Evolutionary conservation across 2,113 vertebrate species (phyloP), one percentile per base, ranked within the genome.

Genomic region (Halcyon senegalensis): DNA sequence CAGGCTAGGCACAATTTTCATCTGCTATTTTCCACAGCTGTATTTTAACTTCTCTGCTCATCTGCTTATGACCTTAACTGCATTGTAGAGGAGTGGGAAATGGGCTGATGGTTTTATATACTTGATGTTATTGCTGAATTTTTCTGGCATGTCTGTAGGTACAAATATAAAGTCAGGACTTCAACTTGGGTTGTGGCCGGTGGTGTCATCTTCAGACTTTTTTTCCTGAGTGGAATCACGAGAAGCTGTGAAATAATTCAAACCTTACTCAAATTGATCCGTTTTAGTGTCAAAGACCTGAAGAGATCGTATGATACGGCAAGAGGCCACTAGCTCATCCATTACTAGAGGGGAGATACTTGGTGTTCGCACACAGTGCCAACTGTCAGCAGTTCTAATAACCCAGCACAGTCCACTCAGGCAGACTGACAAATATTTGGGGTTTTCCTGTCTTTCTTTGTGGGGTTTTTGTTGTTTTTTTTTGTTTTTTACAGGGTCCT

Each of bases 281-380:
- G 9, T 53, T 68, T 91, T 72, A 70, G 46, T 14, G 14, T 76
- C 4, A 53, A 60, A 87, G 41, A 59, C 37, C 53, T 53, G 35
- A 48, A 39, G 33, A 77, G n/a, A 63, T 64, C 0, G 1, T 43
- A n/a, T 0, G 0, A n/a, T 51, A 33, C 11, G 30, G 58, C 60
- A 60, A 73, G 27, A 79, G 44, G 20, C 78, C 63, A 19, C 0
- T 1, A 72, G n/a, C 37, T 76, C 30, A 39, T 85, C 3, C 1
- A n/a, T 66, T 64, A 35, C n/a, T 56, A 16, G 28, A 58, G 25
- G 13, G 44, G 64, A 59, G 33, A 46, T 70, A 68, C 23, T 37
- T 13, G 9, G 31, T 63, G 48, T 15, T 67, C 55, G 63, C 2
- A 1, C 39, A 21, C 18, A 18, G 25, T 3, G 1, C 59, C 51